Evolutionary conservation across 35 echinoderm and acorn worm genomes (phyloP), one percentile per base, ranked within the genome.

Genomic region (Acanthaster planci): DNA sequence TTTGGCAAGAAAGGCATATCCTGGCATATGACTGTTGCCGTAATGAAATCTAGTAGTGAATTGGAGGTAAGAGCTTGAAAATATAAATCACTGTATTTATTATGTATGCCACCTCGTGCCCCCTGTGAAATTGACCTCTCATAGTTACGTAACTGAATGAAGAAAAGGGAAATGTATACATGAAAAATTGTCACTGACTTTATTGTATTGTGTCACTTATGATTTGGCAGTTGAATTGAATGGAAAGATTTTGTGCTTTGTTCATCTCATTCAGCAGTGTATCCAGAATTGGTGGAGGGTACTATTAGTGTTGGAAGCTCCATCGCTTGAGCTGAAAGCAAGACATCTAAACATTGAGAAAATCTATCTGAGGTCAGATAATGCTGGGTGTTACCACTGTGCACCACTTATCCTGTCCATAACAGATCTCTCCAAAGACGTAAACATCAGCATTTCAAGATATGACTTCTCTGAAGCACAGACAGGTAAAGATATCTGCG

Each of bases 401-500:
- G 60, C 34, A 64, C 82, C 55, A 14, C 82, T 68, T 44, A 37
- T 84, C 76, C 39, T 78, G 2, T 37, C 51, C 17, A 36, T 82
- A 30, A 7, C 82, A 60, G 55, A 67, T 84, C 56, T 84, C 21
- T 51, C 30, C 19, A 40, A 55, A 6, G 15, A 68, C 52, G 54
- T 40, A 17, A 67, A 68, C 18, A 29, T 77, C 26, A 18, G 3
- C 10, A 59, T 86, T 29, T 16, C 19, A 5, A 67, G 84, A 6
- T 86, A 86, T 55, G 84, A 86, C 51, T 86, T 86, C 51, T 86
- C 84, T 27, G 84, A 86, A 9, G 22, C 26, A 15, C 84, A 86
- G 50, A 5, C 84, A 39, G 84, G 84, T 15, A 86, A 86, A 78
- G 84, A 86, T 42, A 86, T 77, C 2, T 86, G 84, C 77, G 84